Base-by-base conservation (phyloP, 2,888 invertebrate genomes). In the Oeneis ivallda region DNA sequence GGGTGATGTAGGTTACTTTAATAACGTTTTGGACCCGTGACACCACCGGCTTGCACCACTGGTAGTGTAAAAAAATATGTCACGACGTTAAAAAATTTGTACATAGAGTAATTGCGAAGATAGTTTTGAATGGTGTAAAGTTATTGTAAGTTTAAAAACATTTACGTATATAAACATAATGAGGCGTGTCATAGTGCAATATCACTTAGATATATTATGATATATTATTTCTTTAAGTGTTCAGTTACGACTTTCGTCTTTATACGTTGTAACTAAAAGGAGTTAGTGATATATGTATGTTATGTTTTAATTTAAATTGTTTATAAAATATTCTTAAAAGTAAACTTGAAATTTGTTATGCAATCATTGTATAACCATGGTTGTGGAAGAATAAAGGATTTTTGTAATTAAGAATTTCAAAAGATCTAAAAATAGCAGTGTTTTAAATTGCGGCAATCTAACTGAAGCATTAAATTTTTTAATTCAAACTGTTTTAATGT, bases 101-200 rank as follows among this genome's bases (percentile, higher is more conserved):
- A 45, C 15, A 6, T n/a, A 34, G 32, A 34, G 19, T 26, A 32
- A 52, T n/a, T 52, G 52, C 32, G n/a, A n/a, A n/a, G 7, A 26
- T 26, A 53, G 4, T 53, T 34, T 11, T 53, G 34, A 32, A 15
- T 1, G 8, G 1, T 13, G 15, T 9, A 15, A 15, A n/a, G 26
- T 15, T 37, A 9, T 37, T 8, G 37, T 37, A 37, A 37, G 7
- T 34, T 5, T 13, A n/a, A n/a, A n/a, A n/a, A 6, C 8, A 4
- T 53, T 15, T 34, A 15, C n/a, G 10, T 53, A 15, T 34, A 34
- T 34, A 15, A 53, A 2, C 8, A 15, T 13, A 53, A 53, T 17
- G 15, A 15, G n/a, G 34, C 50, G 50, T 52, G 50, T 52, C 32
- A 52, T 53, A 34, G 53, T 53, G 53, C 53, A 53, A 53, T 53